phyloP scores from a whole-genome alignment of 2,113 vertebrate genomes.

The Otocyon megalotis region DNA sequence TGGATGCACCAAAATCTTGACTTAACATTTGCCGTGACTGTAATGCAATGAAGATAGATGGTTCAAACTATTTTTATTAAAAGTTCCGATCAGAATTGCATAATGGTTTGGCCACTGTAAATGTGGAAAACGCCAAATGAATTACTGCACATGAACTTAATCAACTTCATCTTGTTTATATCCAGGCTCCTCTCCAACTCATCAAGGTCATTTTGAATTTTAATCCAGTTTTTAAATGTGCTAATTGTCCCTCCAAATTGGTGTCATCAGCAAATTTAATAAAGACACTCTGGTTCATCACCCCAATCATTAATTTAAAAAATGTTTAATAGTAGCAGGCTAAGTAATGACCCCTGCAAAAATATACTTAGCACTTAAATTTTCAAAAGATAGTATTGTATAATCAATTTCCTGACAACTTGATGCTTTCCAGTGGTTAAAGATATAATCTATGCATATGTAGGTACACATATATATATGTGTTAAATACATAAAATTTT shows the following conservation, averaged over 20 bases:
- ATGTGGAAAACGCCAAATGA: slow-evolving; percentile 69
- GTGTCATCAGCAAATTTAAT: slow-evolving; percentile 82
- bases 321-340: slow-evolving; percentile 73
- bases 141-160: slow-evolving; percentile 69
- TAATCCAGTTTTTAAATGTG: slow-evolving; percentile 76
- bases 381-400: slow-evolving; percentile 57
- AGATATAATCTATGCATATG: not conserved
- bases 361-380: slow-evolving; percentile 70
- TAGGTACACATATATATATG: not conserved
- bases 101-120: slow-evolving; percentile 66
- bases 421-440: slow-evolving; percentile 48
- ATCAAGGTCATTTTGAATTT: slow-evolving; percentile 81
- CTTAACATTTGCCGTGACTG: slow-evolving; percentile 54
- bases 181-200: slow-evolving; percentile 76
- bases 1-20: slow-evolving; percentile 61
- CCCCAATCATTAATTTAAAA: slow-evolving; percentile 80
- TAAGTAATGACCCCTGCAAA: slow-evolving; percentile 67
- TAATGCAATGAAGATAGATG: slow-evolving; percentile 57
- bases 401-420: slow-evolving; percentile 49
- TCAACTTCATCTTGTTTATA: slow-evolving; percentile 80
- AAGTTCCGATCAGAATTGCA: slow-evolving; percentile 59
- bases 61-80: slow-evolving; percentile 70
- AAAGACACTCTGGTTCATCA: slow-evolving; percentile 79
- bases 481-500: not conserved
- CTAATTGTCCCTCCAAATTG: slow-evolving; percentile 80